Conservation (phyloP, 1,140 invertebrate species). For the Halictus rubicundus region DNA sequence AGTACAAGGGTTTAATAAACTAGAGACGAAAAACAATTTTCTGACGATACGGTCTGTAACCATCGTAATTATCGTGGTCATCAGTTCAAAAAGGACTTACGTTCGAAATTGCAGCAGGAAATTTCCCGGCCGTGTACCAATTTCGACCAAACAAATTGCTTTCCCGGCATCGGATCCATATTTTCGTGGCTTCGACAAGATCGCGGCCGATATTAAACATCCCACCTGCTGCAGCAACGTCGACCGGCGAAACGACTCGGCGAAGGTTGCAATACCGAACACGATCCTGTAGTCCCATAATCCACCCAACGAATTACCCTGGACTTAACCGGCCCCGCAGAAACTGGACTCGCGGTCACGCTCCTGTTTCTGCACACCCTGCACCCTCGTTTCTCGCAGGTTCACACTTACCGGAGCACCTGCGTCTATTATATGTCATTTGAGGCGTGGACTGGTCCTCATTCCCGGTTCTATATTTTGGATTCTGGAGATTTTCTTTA, state of each 20-base stretch:
- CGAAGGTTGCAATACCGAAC: not conserved
- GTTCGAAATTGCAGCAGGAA: not conserved
- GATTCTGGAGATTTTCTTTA: no score
- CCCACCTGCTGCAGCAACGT: not conserved
- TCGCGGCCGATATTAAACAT: not conserved
- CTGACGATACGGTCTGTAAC: no score
- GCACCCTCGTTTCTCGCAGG: slow-evolving; percentile 3
- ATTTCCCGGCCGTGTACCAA: not conserved
- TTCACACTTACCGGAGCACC: slow-evolving; percentile 34
- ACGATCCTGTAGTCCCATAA: not conserved
- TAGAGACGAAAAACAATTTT: no score
- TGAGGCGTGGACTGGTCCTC: no score
- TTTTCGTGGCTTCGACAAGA: not conserved
- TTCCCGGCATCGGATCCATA: not conserved
- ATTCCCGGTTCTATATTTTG: not conserved
- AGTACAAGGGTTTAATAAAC: no score
- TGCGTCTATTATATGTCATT: slow-evolving; percentile 35
- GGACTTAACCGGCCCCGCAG: not conserved
- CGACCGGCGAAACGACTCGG: not conserved
- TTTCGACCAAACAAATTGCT: not conserved
- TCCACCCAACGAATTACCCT: not conserved
- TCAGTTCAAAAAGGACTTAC: not conserved
- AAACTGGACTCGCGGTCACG: not conserved
- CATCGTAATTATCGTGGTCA: not conserved
- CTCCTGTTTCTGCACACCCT: not conserved